Evolutionary conservation across 2,888 invertebrate species (phyloP).

Genomic region (Dynastes maya): DNA sequence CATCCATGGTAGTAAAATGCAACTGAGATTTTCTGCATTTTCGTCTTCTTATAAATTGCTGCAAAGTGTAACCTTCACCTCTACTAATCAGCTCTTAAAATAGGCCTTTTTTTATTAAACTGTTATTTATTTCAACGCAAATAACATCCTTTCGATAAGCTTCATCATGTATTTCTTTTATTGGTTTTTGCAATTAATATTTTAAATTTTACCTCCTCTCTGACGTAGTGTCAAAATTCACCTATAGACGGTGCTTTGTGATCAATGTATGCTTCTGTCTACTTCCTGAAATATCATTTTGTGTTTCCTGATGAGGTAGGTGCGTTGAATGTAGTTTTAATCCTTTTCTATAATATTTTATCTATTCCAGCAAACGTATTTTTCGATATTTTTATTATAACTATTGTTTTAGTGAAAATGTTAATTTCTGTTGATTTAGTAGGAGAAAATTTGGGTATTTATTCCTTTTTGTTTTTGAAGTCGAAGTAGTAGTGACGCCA

Average conservation of each 20-base stretch:
- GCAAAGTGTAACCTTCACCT: conserved; percentile 49
- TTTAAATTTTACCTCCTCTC: conserved; percentile 26
- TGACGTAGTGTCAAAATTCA: not conserved
- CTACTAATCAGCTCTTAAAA: conserved; percentile 43
- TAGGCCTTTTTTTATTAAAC: conserved; percentile 18
- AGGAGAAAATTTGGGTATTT: conserved; percentile 28
- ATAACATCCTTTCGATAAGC: conserved; percentile 29
- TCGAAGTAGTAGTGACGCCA: conserved; percentile 41
- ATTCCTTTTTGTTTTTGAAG: conserved; percentile 29
- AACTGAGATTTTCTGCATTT: conserved; percentile 37
- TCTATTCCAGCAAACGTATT: conserved; percentile 47
- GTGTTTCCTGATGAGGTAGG: conserved; percentile 18
- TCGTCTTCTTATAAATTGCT: conserved; percentile 48
- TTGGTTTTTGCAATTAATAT: not conserved
- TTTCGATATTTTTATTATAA: conserved; percentile 33
- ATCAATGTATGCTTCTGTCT: conserved; percentile 17
- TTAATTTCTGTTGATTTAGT: conserved; percentile 36
- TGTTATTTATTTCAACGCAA: conserved; percentile 30
- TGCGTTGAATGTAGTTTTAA: not conserved
- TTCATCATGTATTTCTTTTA: conserved; percentile 21
- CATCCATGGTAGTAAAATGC: conserved; percentile 51
- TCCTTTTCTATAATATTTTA: conserved; percentile 35
- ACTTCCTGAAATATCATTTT: conserved; percentile 22
- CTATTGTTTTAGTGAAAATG: conserved; percentile 30
- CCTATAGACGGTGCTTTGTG: conserved; percentile 27